Evolutionary conservation across 2,888 invertebrate species (phyloP).

Genomic region (Pseudococcus viburni): DNA sequence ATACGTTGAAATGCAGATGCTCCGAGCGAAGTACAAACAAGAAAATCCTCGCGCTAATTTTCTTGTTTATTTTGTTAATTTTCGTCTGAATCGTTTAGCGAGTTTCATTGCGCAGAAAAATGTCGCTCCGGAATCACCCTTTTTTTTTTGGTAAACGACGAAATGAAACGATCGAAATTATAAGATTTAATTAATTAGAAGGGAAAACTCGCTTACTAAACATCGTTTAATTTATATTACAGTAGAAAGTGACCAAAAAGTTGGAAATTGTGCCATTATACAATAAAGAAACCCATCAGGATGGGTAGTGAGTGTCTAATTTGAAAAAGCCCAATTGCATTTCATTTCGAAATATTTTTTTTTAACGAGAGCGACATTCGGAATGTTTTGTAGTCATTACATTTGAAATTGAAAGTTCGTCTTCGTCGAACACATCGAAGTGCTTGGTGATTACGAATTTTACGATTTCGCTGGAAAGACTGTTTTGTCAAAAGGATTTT

Average conservation of each 20-base stretch:
- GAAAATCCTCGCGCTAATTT: neutral
- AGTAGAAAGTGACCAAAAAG: neutral
- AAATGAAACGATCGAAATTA: neutral
- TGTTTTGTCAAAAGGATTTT: constrained; percentile 1
- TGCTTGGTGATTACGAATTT: constrained; percentile 17
- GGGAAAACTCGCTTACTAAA: neutral
- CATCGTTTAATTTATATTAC: neutral
- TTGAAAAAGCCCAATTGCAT: neutral
- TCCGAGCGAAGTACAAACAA: neutral
- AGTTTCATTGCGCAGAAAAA: neutral
- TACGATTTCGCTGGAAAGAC: constrained; percentile 4
- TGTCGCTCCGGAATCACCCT: neutral
- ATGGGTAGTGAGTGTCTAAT: neutral
- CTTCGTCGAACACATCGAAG: neutral
- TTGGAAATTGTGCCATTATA: constrained; percentile 12
- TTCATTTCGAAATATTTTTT: neutral
- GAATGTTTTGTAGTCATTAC: neutral
- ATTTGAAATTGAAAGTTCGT: neutral
- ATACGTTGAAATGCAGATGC: neutral
- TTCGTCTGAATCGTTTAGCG: neutral
- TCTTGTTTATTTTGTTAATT: neutral
- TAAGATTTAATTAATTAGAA: neutral
- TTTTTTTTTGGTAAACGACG: neutral
- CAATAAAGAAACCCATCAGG: neutral
- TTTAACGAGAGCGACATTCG: neutral